phyloP scores from a whole-genome alignment of 2,113 vertebrate species.

The Capreolus pygargus region DNA sequence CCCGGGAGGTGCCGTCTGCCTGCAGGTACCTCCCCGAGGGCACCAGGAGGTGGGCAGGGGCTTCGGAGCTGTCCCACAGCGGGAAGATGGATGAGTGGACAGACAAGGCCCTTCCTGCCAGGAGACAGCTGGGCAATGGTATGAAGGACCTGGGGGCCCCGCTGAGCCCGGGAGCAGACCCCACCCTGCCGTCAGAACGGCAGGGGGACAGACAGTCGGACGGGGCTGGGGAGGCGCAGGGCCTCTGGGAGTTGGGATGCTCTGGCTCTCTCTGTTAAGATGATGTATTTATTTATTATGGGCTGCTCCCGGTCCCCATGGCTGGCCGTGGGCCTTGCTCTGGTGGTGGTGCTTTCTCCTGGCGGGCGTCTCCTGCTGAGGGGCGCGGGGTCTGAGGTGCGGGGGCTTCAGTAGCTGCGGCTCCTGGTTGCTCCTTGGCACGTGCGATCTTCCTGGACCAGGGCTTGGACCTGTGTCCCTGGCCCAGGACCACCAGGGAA shows the following conservation, averaged over 20 bases:
- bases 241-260: neutral
- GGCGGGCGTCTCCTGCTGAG: neutral
- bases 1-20: accelerated
- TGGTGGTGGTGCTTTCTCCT: neutral
- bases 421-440: neutral
- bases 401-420: neutral
- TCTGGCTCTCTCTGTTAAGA: neutral
- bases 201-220: accelerated
- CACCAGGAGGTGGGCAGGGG: neutral
- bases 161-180: neutral
- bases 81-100: neutral
- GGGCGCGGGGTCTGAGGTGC: neutral
- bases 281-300: accelerated
- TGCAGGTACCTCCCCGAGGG: accelerated
- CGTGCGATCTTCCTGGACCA: neutral
- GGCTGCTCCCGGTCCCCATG: neutral
- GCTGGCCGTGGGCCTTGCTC: neutral
- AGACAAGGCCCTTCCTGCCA: neutral
- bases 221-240: no score
- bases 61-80: accelerated
- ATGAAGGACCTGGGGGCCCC: neutral
- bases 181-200: neutral
- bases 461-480: neutral
- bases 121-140: neutral
- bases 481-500: neutral